Base-by-base conservation (phyloP, 2,113 vertebrate species). In the Hyperopisus bebe region DNA sequence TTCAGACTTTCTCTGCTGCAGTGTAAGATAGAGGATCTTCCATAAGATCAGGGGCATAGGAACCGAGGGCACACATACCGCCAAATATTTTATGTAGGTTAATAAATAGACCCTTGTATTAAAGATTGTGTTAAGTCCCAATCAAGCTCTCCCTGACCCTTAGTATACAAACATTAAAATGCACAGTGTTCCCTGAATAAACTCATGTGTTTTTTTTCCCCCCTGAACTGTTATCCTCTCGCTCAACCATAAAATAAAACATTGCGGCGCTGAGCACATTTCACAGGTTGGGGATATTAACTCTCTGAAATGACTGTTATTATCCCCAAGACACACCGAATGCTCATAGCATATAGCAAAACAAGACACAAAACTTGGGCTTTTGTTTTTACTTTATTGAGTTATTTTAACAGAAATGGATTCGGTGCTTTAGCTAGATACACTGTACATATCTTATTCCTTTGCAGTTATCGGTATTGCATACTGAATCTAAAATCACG, bases 281-380 rank as follows among this genome's bases (percentile, higher is more conserved):
- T 89, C 15, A 58, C 51, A 89, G 51, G 77, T 85, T 48, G 31
- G 4, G 80, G 51, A 84, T n/a, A 85, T 89, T 89, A 89, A 35
- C 50, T 85, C 77, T 62, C 50, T 46, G 77, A 21, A n/a, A 53
- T 89, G 88, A 35, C 80, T 89, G 11, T 84, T 85, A 35, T 62
- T 62, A 82, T 89, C 31, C 39, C 21, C 66, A 55, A 84, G 39
- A 89, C 77, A 55, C 27, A n/a, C 35, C 13, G 44, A 62, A 51
- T 62, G 80, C 50, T 62, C 39, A 10, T 58, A 55, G 27, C 51
- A 58, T 44, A 42, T 35, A 83, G 39, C 31, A 84, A 46, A 82
- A 58, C 51, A 85, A n/a, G 42, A 42, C 10, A 1, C 7, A 82
- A 53, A 46, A 27, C 35, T 47, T 46, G 88, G 27, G 88, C 24